phyloP scores from a whole-genome alignment of 1,140 invertebrate genomes.

The Hylaeus anthracinus region DNA sequence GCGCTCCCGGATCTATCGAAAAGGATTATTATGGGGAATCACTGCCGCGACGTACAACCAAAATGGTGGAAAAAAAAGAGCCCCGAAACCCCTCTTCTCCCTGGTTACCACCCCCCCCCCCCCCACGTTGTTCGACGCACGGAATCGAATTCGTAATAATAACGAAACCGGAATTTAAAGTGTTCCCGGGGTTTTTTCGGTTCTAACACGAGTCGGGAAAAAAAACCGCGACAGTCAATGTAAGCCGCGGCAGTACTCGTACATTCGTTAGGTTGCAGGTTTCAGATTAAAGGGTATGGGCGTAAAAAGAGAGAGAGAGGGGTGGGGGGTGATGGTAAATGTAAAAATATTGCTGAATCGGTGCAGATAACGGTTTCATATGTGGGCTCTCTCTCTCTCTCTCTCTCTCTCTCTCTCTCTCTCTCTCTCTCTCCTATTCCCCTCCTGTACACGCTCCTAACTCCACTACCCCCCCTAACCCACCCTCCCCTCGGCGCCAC shows the following conservation, averaged over 20 bases:
- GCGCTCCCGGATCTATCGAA: slow-evolving; percentile 31
- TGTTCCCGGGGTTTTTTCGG: slow-evolving; percentile 49
- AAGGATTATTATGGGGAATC: slow-evolving; percentile 41
- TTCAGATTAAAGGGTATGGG: slow-evolving; percentile 71
- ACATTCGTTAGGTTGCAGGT: slow-evolving; percentile 72
- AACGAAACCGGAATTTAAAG: slow-evolving; percentile 58
- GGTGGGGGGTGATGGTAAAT: slow-evolving; percentile 62
- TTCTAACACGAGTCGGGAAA: not conserved
- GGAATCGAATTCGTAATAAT: slow-evolving; percentile 57
- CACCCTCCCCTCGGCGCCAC: no score
- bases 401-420: slow-evolving; percentile 8
- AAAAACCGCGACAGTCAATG: slow-evolving; percentile 55
- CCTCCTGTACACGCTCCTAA: no score
- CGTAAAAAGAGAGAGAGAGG: slow-evolving; percentile 43
- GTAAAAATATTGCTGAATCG: slow-evolving; percentile 78
- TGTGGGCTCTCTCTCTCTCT: slow-evolving; percentile 58
- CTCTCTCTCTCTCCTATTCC: not conserved
- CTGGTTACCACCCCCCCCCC: no score
- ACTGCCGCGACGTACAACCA: not conserved
- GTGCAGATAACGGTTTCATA: slow-evolving; percentile 75
- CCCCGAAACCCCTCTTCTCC: not conserved
- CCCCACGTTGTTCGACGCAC: not conserved
- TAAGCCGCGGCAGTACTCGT: slow-evolving; percentile 67
- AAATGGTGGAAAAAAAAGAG: not conserved
- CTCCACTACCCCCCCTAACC: no score